Conservation (phyloP, 2,888 invertebrate genomes). For the Buathra laborator region DNA sequence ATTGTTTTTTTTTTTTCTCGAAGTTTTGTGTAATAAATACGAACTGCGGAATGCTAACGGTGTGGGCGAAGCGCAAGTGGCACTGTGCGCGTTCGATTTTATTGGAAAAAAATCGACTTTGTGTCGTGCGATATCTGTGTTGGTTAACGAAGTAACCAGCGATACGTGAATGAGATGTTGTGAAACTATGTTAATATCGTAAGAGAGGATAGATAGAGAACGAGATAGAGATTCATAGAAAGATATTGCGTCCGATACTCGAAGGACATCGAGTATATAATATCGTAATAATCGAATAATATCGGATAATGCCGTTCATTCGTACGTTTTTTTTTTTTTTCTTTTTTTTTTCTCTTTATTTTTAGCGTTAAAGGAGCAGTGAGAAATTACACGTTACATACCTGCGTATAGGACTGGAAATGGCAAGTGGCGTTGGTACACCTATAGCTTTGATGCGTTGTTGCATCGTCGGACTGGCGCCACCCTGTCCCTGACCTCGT, state of each 20-base stretch:
- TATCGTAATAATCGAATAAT: conserved; percentile 45
- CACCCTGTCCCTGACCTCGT: conserved; percentile 83
- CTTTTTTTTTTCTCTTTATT: not conserved
- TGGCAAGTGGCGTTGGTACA: conserved; percentile 94
- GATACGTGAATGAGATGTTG: conserved; percentile 59
- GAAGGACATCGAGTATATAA: conserved; percentile 43
- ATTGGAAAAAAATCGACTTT: conserved; percentile 45
- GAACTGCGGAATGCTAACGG: conserved; percentile 39
- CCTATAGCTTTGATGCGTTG: conserved; percentile 96
- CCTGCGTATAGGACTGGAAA: conserved; percentile 96
- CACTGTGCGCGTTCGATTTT: conserved; percentile 49
- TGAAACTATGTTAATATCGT: conserved; percentile 46
- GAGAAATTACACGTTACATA: conserved; percentile 84
- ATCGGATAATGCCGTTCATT: conserved; percentile 31
- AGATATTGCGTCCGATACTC: conserved; percentile 38
- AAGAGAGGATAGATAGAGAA: conserved; percentile 28
- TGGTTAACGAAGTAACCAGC: conserved; percentile 66
- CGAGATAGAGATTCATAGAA: conserved; percentile 11
- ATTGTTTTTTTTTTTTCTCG: not conserved
- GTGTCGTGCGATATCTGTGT: conserved; percentile 68
- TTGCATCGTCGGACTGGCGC: conserved; percentile 94
- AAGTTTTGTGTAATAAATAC: not conserved
- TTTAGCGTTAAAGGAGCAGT: conserved; percentile 1
- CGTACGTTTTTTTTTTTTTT: conserved; percentile 10
- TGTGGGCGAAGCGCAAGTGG: conserved; percentile 64